These are phyloP conservation scores for Physella acuta DNA, from an alignment of 1,140 invertebrate species.

Conservation along the genomic window DNA sequence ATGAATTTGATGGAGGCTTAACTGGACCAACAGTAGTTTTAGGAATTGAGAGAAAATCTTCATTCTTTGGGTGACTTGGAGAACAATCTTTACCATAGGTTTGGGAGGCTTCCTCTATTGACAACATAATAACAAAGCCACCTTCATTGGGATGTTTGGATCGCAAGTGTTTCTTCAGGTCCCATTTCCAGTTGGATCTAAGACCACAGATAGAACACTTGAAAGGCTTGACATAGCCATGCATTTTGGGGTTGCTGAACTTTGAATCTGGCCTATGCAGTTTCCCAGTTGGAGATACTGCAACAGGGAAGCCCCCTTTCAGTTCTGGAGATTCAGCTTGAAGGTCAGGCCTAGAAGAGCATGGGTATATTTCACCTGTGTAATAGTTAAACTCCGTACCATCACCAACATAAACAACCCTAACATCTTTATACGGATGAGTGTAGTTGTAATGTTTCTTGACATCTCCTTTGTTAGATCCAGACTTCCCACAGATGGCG, in stretches of 20 bases:
- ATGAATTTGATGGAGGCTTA: neutral
- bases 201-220: conserved; percentile 92
- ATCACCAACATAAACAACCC: conserved; percentile 43
- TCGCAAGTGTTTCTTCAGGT: conserved; percentile 70
- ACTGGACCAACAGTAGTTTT: neutral
- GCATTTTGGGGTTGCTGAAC: conserved; percentile 39
- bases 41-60: conserved; percentile 6
- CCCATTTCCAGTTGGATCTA: conserved; percentile 94
- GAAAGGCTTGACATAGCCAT: conserved; percentile 69
- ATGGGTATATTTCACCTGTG: conserved; percentile 19
- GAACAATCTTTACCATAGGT: conserved; percentile 65
- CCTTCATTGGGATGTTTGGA: conserved; percentile 39
- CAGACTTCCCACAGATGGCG: conserved; percentile 46
- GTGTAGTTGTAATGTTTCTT: conserved; percentile 54
- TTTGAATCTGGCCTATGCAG: conserved; percentile 17
- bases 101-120: conserved; percentile 85
- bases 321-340: neutral
- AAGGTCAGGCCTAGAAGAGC: conserved; percentile 5
- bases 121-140: conserved; percentile 73
- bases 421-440: conserved; percentile 48
- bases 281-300: conserved; percentile 8
- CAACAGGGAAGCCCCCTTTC: neutral
- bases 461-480: conserved; percentile 44
- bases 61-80: conserved; percentile 18
- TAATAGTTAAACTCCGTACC: conserved; percentile 34